A percentile compares a stretch with the other conserved stretches of the same genome.
Conservation (phyloP, 2,797 vertebrate genomes). For the Diplodus puntazzo region DNA sequence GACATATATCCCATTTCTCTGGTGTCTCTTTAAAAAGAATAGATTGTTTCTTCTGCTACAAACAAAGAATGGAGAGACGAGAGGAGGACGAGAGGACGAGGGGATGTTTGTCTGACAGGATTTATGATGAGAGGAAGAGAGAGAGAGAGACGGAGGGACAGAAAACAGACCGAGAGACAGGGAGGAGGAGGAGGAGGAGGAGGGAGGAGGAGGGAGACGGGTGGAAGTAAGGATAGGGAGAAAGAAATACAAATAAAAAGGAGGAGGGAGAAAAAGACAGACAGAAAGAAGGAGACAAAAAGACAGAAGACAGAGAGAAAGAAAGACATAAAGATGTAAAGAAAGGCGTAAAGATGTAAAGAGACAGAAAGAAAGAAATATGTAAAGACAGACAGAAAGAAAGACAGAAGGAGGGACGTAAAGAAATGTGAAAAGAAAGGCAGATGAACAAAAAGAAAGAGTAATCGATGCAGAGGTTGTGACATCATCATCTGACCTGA, state of each 20-base stretch:
- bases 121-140: constrained; percentile 70
- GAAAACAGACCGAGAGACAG: not conserved
- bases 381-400: not conserved
- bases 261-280: not conserved
- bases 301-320: not conserved
- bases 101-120: constrained; percentile 54
- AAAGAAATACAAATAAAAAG: not conserved
- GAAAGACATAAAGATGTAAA: not conserved
- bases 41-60: constrained; percentile 76
- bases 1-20: constrained; percentile 75
- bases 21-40: constrained; percentile 83
- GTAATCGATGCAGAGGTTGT: constrained; percentile 22
- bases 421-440: not conserved
- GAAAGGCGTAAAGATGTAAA: too few relatives aligned
- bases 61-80: constrained; percentile 72
- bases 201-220: not conserved
- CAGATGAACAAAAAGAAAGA: not conserved
- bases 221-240: not conserved
- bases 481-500: constrained; percentile 29
- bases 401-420: not conserved
- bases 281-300: not conserved
- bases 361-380: too few relatives aligned
- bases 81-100: constrained; percentile 2
- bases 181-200: too few relatives aligned
- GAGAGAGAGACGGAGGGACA: constrained; percentile 28